A percentile compares a stretch with the other conserved stretches of the same genome.
These are phyloP conservation scores for Acanthosepion pharaonis DNA, from an alignment of 2,888 invertebrate genomes.

Conservation along the genomic window DNA sequence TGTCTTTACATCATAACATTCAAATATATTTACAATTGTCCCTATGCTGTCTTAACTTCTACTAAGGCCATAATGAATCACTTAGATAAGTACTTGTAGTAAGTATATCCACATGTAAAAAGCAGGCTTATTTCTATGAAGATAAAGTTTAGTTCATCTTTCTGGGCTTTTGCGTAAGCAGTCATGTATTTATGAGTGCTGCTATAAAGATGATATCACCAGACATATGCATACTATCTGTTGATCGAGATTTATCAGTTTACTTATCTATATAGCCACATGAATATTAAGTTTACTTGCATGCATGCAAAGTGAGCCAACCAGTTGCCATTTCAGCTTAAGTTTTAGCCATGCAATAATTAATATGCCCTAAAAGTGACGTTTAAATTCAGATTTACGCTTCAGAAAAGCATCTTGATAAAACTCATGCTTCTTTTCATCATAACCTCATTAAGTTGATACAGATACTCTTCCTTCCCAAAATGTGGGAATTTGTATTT, in stretches of 20 bases:
- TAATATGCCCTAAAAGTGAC: neutral
- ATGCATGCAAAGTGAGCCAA: neutral
- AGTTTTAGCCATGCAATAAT: constrained; percentile 17
- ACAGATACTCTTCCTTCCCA: neutral
- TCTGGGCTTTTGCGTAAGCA: neutral
- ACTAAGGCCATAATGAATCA: no score
- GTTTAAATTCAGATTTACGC: neutral
- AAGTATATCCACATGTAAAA: no score
- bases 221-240: neutral
- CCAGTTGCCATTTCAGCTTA: neutral
- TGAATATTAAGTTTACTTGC: neutral
- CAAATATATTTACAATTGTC: no score
- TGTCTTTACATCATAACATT: no score
- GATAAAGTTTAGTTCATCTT: neutral
- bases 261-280: neutral
- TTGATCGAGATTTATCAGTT: neutral
- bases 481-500: neutral
- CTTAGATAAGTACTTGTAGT: no score
- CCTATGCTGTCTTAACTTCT: no score
- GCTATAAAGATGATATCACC: no score
- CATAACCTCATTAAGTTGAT: neutral
- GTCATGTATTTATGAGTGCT: neutral
- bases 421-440: neutral
- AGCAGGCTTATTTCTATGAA: neutral
- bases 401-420: neutral